Conservation (phyloP, 2,888 invertebrate genomes). For the Venustoraphidia nigricollis region DNA sequence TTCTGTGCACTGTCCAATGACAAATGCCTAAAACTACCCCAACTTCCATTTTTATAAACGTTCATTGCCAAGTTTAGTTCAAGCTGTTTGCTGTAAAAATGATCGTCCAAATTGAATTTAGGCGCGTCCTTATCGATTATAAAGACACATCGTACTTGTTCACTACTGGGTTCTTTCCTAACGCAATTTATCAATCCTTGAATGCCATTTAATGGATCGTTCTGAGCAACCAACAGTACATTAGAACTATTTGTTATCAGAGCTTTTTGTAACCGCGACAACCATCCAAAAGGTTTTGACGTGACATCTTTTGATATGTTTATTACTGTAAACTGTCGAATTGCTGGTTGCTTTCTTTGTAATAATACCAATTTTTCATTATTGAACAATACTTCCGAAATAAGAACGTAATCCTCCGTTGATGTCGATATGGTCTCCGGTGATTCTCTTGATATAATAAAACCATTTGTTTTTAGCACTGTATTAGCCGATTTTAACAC, state of each 20-base stretch:
- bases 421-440: conserved; percentile 14
- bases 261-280: conserved; percentile 19
- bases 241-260: background rate
- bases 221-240: conserved; percentile 46
- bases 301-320: conserved; percentile 18
- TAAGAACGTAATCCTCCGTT: conserved; percentile 18
- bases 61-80: conserved; percentile 65
- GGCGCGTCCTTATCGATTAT: conserved; percentile 48
- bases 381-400: conserved; percentile 18
- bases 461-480: conserved; percentile 21
- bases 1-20: conserved; percentile 36
- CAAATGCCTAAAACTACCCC: conserved; percentile 49
- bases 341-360: conserved; percentile 12
- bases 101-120: conserved; percentile 42
- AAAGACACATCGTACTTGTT: conserved; percentile 42
- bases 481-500: conserved; percentile 22
- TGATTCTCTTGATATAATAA: conserved; percentile 19
- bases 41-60: conserved; percentile 43
- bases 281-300: conserved; percentile 19
- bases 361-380: conserved; percentile 21
- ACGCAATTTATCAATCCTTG: conserved; percentile 78
- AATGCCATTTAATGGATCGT: conserved; percentile 54
- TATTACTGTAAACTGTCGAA: conserved; percentile 13
- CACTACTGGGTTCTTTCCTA: conserved; percentile 47
- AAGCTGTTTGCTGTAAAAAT: conserved; percentile 49